Evolutionary conservation across 2,888 invertebrate species (phyloP).

Genomic region (Drosophila gaucha): DNA sequence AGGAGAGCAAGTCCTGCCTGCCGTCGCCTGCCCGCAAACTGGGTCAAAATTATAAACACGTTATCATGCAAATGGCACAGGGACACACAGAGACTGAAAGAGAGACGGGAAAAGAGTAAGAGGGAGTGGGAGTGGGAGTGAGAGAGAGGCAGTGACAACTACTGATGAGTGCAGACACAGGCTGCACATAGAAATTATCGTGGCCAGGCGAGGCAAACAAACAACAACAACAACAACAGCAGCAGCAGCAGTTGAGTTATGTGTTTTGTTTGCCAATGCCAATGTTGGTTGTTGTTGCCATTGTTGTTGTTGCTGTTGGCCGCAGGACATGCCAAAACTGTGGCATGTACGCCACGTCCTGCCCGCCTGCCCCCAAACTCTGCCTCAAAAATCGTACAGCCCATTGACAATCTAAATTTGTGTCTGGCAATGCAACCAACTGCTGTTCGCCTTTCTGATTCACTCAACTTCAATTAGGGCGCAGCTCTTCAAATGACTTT

Average conservation of each 20-base stretch:
- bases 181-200: constrained; percentile 67
- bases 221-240: not conserved
- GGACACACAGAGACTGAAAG: constrained; percentile 34
- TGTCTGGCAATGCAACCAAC: constrained; percentile 1
- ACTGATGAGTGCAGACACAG: constrained; percentile 33
- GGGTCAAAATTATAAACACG: constrained; percentile 80
- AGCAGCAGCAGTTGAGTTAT: constrained; percentile 34
- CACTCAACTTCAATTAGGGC: constrained; percentile 10
- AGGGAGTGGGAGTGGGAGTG: constrained; percentile 2
- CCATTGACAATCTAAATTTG: constrained; percentile 14
- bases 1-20: constrained; percentile 23
- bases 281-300: constrained; percentile 6
- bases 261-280: constrained; percentile 32
- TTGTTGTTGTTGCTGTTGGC: constrained; percentile 23
- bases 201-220: constrained; percentile 37
- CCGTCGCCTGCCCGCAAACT: constrained; percentile 52
- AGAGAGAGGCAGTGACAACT: constrained; percentile 3
- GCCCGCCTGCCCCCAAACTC: not conserved
- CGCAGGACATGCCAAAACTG: constrained; percentile 55
- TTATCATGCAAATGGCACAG: constrained; percentile 79
- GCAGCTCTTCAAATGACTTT: constrained; percentile 2
- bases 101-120: not conserved
- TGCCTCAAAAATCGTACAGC: not conserved
- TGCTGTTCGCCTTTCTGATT: not conserved
- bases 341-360: constrained; percentile 28